A percentile compares a stretch with the other conserved stretches of the same genome.
Conservation (phyloP, 1,140 invertebrate species). For the Phenacoccus solenopsis region DNA sequence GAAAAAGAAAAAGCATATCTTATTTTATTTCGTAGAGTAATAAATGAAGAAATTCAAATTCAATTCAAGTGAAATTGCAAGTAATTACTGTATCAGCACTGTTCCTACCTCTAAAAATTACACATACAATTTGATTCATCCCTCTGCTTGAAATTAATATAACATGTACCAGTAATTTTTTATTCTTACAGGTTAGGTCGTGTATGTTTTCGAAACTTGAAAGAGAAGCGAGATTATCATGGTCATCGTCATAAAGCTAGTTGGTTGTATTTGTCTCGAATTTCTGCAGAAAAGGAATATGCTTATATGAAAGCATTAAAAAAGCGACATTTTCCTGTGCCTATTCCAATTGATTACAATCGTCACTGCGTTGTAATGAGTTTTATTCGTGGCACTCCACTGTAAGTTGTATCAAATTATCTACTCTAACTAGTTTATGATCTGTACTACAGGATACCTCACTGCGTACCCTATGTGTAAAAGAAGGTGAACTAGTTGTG, state of each 20-base stretch:
- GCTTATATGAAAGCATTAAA: slow-evolving; percentile 93
- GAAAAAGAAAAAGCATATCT: too few species aligned
- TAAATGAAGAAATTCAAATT: too few species aligned
- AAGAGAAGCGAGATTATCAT: slow-evolving; percentile 95
- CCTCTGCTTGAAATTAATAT: too few species aligned
- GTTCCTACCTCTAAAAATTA: too few species aligned
- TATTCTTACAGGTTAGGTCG: slow-evolving; percentile 57
- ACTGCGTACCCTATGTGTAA: background rate
- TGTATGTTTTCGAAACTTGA: slow-evolving; percentile 92
- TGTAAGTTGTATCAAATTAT: slow-evolving; percentile 45
- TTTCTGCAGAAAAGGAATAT: slow-evolving; percentile 96
- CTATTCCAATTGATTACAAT: slow-evolving; percentile 88
- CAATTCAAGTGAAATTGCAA: too few species aligned
- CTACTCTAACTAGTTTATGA: background rate
- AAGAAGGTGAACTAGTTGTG: slow-evolving; percentile 8
- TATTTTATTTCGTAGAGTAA: too few species aligned
- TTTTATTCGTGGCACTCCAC: slow-evolving; percentile 60
- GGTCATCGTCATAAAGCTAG: slow-evolving; percentile 75
- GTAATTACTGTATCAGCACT: too few species aligned
- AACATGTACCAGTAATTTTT: too few species aligned
- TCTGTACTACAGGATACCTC: background rate
- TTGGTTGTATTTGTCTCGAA: slow-evolving; percentile 94
- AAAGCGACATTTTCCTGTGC: slow-evolving; percentile 85
- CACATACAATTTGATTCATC: too few species aligned
- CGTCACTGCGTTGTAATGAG: slow-evolving; percentile 97